Base-by-base conservation (phyloP, 2,888 invertebrate species). In the Heliconius cydno region DNA sequence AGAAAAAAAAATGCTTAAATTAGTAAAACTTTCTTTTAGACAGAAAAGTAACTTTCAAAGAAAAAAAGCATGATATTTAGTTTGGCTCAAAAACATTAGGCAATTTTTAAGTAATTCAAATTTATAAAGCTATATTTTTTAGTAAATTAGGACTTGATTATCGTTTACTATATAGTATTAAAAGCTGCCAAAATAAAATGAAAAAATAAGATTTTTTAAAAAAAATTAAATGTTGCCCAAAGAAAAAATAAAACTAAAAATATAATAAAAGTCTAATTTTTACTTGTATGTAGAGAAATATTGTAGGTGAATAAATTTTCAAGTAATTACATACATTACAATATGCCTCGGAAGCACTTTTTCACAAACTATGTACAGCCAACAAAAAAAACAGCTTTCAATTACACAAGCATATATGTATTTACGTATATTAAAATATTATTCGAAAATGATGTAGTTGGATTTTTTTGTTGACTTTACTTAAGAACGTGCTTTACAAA, bases 401-500 rank as follows among this genome's bases (percentile, higher is more conserved):
- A 73, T 34, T 22, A 57, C 30, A 52, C 46, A 57, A 34, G 30
- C 34, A 30, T 12, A 52, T 25, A 57, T 57, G n/a, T 57, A 30
- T 12, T 57, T 34, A 57, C 13, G 46, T 52, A 5, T 57, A 73
- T 15, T 60, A 73, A 70, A 25, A 57, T 30, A 60, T 6, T 73
- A 34, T 34, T 34, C 57, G 34, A n/a, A 73, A 60, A 57, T 34
- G 60, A 73, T 73, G n/a, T 22, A 38, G n/a, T 25, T 38, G n/a
- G 41, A 70, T 41, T 41, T 25, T 70, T 67, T 73, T 73, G 57
- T 34, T 72, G 72, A 70, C 74, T 52, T 28, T 80, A 73, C 52
- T 52, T 65, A 71, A 71, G 57, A 72, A 60, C 52, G 13, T 60
- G 34, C 28, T 30, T 41, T 52, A 46, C 25, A 66, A 15, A 72